Evolutionary conservation across 1,140 invertebrate species (phyloP).

Genomic region (Oscheius sp.): DNA sequence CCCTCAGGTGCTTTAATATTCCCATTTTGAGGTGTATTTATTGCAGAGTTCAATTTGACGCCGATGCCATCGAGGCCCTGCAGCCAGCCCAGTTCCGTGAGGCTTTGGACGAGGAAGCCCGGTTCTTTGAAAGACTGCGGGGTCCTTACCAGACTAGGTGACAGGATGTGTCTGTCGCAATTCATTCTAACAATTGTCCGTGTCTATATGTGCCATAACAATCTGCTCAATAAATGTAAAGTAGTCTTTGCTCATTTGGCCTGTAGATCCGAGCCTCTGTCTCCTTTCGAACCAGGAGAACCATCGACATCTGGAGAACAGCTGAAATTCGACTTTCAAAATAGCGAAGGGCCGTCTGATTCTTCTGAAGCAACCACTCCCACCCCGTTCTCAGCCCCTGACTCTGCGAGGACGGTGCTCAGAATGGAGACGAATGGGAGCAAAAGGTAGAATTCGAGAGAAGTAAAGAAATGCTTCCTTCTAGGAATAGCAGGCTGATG

Average conservation of each 20-base stretch:
- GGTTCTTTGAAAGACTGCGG: conserved; percentile 27
- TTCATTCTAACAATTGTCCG: neutral
- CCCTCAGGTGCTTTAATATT: conserved; percentile 15
- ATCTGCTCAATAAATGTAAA: neutral
- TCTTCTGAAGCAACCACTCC: neutral
- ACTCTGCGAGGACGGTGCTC: neutral
- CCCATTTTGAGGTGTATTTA: neutral
- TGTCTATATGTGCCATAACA: neutral
- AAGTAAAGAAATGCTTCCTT: neutral
- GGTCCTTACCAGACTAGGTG: conserved; percentile 35
- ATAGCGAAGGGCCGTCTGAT: neutral
- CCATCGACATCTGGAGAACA: neutral
- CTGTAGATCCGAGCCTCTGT: neutral
- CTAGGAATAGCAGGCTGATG: neutral
- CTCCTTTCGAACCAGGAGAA: neutral
- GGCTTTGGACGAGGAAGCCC: conserved; percentile 34
- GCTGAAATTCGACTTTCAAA: neutral
- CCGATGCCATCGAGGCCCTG: conserved; percentile 39
- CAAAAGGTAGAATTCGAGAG: neutral
- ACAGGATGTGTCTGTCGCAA: neutral
- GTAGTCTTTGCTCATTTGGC: neutral
- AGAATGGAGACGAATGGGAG: neutral
- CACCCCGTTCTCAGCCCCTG: neutral
- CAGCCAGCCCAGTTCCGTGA: conserved; percentile 21
- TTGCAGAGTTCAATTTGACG: conserved; percentile 33